These are phyloP conservation scores for Ginglymostoma cirratum DNA, from an alignment of 2,113 vertebrate species.

Conservation along the genomic window DNA sequence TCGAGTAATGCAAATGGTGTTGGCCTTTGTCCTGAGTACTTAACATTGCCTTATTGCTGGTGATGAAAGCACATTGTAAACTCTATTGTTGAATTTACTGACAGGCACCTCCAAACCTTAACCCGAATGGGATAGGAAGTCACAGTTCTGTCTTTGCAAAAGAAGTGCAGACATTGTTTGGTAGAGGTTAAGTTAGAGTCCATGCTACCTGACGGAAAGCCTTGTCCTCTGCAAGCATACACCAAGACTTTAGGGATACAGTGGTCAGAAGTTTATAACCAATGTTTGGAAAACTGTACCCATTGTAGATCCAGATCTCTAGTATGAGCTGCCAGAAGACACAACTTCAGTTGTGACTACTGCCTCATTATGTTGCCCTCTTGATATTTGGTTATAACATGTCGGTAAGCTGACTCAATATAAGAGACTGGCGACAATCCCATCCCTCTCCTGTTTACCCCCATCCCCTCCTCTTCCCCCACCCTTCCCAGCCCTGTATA, in stretches of 20 bases:
- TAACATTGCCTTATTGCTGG: not conserved
- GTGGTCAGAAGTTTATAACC: not conserved
- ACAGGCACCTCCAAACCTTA: not conserved
- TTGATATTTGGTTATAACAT: not conserved
- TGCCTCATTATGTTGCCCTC: not conserved
- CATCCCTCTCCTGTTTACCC: not conserved
- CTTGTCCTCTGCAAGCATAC: not conserved
- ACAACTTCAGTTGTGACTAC: not conserved
- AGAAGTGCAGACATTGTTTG: not conserved
- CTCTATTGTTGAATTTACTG: not conserved
- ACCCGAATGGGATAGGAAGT: not conserved
- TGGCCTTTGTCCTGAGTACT: not conserved
- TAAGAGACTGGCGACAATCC: not conserved
- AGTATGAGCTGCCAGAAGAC: not conserved
- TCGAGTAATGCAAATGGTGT: not conserved
- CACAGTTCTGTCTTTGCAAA: not conserved
- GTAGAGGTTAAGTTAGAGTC: not conserved
- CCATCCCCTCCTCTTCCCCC: no score
- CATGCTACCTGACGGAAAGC: not conserved
- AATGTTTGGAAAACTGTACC: not conserved
- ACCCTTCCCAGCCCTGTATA: not conserved
- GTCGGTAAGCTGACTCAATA: not conserved
- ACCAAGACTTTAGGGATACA: not conserved
- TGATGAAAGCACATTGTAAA: not conserved
- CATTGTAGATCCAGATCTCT: not conserved